phyloP scores from a whole-genome alignment of 2,113 vertebrate genomes.

The Prinia subflava region DNA sequence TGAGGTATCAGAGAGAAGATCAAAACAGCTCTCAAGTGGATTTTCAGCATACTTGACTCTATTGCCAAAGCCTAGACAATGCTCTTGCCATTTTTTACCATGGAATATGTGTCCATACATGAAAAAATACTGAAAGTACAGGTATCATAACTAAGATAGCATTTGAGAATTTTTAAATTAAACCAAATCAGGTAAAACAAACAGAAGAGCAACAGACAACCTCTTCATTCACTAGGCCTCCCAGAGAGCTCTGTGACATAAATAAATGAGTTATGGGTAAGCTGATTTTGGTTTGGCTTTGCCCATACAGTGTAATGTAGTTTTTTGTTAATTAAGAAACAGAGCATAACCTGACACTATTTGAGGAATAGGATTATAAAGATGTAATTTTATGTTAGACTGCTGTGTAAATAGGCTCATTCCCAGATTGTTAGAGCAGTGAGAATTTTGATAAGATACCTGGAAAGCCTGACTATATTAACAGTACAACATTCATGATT shows the following conservation, averaged over 20 bases:
- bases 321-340: conserved; percentile 40
- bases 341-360: background rate
- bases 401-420: conserved; percentile 13
- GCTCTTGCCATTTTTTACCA: background rate
- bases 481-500: background rate
- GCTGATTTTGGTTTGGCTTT: background rate
- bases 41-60: background rate
- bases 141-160: background rate
- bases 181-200: background rate
- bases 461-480: background rate
- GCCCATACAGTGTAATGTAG: background rate
- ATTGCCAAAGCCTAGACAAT: background rate
- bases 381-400: conserved; percentile 23
- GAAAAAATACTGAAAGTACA: background rate
- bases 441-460: background rate
- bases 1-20: background rate
- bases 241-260: background rate
- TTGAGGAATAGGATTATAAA: conserved; percentile 27
- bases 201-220: background rate
- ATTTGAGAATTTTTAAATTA: background rate
- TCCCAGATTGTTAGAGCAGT: background rate
- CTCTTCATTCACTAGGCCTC: background rate
- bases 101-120: background rate
- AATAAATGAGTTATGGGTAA: background rate
- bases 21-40: background rate